A percentile compares a stretch with the other conserved stretches of the same genome.
Conservation (phyloP, 1,140 invertebrate species). For the Druon quercuslanigerum region DNA sequence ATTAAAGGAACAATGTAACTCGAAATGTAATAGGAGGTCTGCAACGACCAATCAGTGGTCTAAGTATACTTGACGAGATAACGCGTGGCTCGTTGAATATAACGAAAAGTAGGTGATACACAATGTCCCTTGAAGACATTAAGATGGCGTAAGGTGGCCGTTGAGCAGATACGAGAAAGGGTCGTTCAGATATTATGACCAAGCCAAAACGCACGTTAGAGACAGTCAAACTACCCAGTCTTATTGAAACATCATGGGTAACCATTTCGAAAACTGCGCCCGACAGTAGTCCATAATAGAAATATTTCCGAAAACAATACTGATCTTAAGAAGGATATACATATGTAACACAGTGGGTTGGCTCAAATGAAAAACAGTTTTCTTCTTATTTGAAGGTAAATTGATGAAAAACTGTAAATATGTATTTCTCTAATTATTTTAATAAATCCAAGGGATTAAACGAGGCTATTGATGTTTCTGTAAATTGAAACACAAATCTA, state of each 20-base stretch:
- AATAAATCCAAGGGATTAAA: too few species aligned
- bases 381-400: not conserved
- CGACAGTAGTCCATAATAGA: constrained; percentile 58
- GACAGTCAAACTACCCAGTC: constrained; percentile 59
- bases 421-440: too few species aligned
- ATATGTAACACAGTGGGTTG: too few species aligned
- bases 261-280: constrained; percentile 44
- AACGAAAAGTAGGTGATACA: constrained; percentile 49
- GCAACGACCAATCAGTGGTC: constrained; percentile 13
- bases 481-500: too few species aligned
- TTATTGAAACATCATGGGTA: constrained; percentile 69
- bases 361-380: not conserved
- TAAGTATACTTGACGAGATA: constrained; percentile 26
- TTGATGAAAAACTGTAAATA: too few species aligned
- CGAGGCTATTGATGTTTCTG: too few species aligned
- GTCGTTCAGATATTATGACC: constrained; percentile 53
- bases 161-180: constrained; percentile 56
- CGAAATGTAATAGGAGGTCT: constrained; percentile 18
- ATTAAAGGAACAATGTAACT: not conserved
- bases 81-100: constrained; percentile 32
- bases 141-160: constrained; percentile 51
- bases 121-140: constrained; percentile 46
- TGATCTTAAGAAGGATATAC: too few species aligned
- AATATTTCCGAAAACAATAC: constrained; percentile 37
- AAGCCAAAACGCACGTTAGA: constrained; percentile 66